Base-by-base conservation (phyloP, 2,888 invertebrate species). In the Diloba caeruleocephala region DNA sequence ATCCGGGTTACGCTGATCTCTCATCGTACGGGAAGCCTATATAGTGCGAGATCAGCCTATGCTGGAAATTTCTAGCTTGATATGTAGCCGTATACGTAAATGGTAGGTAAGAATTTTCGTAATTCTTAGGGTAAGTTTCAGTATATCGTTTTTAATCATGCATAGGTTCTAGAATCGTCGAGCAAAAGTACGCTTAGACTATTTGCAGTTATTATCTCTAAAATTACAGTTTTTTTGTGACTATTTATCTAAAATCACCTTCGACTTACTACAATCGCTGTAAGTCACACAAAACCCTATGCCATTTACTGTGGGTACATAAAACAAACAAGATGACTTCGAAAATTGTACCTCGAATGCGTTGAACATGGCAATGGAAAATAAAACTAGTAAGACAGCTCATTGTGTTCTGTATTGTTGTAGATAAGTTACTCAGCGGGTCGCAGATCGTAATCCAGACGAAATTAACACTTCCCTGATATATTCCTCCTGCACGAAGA, bases 361-460 rank as follows among this genome's bases (percentile, higher is more conserved):
- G 39, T 43, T 50, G 39, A 58, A 34, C 32, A 39, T 15, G 9
- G 32, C n/a, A n/a, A n/a, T n/a, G n/a, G 43, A 54, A 60, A 72
- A 72, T 57, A 68, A 67, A 67, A 52, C 43, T 49, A 44, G 23
- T 17, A 17, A 55, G 55, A 44, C 51, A 39, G 45, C 23, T 61
- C 55, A 62, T 66, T 66, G 59, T 69, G 65, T 56, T 42, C 28
- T 48, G 45, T 54, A 42, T 51, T 66, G 54, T 68, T 41, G 59
- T 32, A 65, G 69, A 71, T 71, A 74, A 71, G 41, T 72, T 58
- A 52, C 74, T 52, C 72, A 51, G 72, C 65, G 31, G 69, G 72
- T 14, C 25, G 33, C 45, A 51, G 51, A 62, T 66, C 50, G 54
- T 52, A 48, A 60, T 55, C 59, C 41, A 33, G 29, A 17, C 13